Evolutionary conservation across 1,140 invertebrate genomes (phyloP), one percentile per base, ranked within the genome.

Genomic region (Antheraea pernyi): DNA sequence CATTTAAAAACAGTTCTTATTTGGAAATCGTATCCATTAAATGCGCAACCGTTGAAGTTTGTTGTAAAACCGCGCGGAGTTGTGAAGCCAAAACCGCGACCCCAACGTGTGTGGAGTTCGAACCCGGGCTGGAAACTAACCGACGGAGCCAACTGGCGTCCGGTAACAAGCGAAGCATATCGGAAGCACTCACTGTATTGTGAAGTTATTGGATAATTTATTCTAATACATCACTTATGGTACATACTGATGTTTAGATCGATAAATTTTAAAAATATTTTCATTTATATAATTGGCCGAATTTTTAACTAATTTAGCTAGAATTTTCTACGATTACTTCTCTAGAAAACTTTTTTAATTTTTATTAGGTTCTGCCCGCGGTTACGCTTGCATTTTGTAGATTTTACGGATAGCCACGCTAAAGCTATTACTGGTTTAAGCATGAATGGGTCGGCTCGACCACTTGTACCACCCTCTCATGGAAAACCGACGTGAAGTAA

Each of bases 101-200:
- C 72, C 67, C 71, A 77, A 83, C 88, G 88, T 91, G 88, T 91
- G 85, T 85, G 84, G 83, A 84, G 86, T 88, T 89, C 80, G 78
- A 85, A 83, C 78, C 81, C 79, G 79, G 74, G 73, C 62, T 69
- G 69, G 77, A 71, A 79, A 90, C 88, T 90, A 90, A 90, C 84
- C 86, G 83, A 67, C 81, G 71, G 59, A 63, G 77, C 70, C 85
- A 89, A 88, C 84, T 89, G 85, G 72, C 85, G 87, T 85, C 84
- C 85, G 86, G 81, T 75, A 70, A 70, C 77, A 80, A 81, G 48
- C 84, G 68, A 74, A 86, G 81, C 86, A 83, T 90, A 83, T 88
- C 88, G 83, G 79, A 83, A 83, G 77, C 75, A 71, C 76, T 79
- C 70, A 71, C 71, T 67, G 78, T 79, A 82, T 83, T 79, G 81